Evolutionary conservation across 2,888 invertebrate genomes (phyloP), one percentile per base, ranked within the genome.

Genomic region (Caenorhabditis macrosperma): DNA sequence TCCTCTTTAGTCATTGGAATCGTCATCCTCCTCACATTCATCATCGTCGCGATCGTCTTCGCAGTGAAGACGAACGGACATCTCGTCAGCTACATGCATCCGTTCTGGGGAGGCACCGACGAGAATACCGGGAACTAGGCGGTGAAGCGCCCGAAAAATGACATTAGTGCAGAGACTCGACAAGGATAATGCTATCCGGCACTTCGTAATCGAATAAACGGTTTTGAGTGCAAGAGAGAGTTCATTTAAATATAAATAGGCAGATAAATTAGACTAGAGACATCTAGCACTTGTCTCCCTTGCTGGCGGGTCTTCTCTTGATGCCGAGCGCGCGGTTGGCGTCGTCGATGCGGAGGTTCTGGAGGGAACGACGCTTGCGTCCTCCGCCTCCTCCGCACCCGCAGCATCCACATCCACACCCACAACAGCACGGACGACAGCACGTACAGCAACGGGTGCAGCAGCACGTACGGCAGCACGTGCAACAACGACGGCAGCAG

Each of bases 371-470:
- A 74, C 81, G 71, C 38, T 78, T 81, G 35, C n/a, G n/a, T n/a
- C 78, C 68, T 54, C 81, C 78, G 52, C 81, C 81, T 15, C 77
- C 77, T 54, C 81, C 81, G 30, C 81, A 81, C 52, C 81, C 81
- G 30, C 61, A 59, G 28, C 68, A 66, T 75, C 63, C 67, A 24
- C 69, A 74, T 68, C 67, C 67, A 46, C 68, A 69, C 57, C 77
- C 77, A 59, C 77, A 77, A 41, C 77, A 77, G 35, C 81, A 81
- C 50, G 81, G 78, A 54, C 78, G 64, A 30, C 81, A 81, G 26
- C 81, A 81, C 48, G 81, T 81, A 50, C 81, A 78, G 55, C 81
- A 81, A 26, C 80, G 57, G 26, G 81, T 81, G 30, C 81, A 81
- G 30, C 81, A 81, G 55, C 81, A 78, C 5, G 81, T 81, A 44